These are phyloP conservation scores for Syrphus vitripennis DNA, from an alignment of 2,888 invertebrate species.

Conservation along the genomic window DNA sequence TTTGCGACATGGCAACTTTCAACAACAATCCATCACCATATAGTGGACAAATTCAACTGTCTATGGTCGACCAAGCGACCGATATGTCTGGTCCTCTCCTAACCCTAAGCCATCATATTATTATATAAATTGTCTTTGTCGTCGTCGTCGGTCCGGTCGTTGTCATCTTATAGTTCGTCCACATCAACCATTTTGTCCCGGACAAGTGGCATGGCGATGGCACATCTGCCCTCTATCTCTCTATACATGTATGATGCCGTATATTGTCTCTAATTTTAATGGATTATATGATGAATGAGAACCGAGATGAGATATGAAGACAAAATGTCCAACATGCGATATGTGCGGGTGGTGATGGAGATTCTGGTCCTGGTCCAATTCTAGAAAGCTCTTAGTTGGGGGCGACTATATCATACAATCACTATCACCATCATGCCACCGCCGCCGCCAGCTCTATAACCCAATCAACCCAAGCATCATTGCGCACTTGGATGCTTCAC, in stretches of 20 bases:
- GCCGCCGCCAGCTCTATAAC: not conserved
- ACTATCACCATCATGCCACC: not conserved
- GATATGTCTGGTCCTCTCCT: constrained; percentile 18
- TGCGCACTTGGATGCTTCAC: constrained; percentile 51
- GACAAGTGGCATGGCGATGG: not conserved
- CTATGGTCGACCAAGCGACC: constrained; percentile 42
- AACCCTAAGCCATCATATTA: constrained; percentile 51
- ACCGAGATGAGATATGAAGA: constrained; percentile 65
- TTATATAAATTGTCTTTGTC: constrained; percentile 51
- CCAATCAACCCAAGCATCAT: constrained; percentile 24
- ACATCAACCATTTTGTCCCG: not conserved
- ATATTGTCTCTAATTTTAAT: constrained; percentile 64
- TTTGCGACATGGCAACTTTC: constrained; percentile 10
- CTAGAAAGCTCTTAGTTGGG: not conserved
- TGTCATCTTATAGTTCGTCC: constrained; percentile 6
- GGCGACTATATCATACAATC: not conserved
- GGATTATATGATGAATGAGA: constrained; percentile 69
- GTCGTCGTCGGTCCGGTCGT: no score
- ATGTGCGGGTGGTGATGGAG: not conserved
- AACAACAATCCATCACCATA: constrained; percentile 52
- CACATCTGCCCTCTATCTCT: constrained; percentile 57
- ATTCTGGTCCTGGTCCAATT: not conserved
- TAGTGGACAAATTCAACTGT: constrained; percentile 64
- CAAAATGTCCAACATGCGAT: constrained; percentile 51
- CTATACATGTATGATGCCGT: no score